phyloP scores from a whole-genome alignment of 2,888 invertebrate species.

The Caenorhabditis doughertyi region DNA sequence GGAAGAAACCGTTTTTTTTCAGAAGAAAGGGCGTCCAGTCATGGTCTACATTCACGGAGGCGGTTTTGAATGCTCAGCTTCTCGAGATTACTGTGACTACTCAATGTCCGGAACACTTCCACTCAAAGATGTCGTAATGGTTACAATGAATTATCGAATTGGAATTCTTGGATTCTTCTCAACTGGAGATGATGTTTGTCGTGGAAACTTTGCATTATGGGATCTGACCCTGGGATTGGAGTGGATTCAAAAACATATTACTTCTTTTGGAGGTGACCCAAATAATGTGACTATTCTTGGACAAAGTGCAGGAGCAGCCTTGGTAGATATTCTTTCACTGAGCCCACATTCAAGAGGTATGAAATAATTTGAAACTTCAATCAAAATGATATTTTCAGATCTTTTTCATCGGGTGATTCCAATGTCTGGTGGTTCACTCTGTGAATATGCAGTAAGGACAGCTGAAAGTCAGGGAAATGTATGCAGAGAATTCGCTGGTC shows the following conservation, averaged over 20 bases:
- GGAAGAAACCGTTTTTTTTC: conserved; percentile 34
- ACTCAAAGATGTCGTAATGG: conserved; percentile 74
- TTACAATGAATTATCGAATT: conserved; percentile 76
- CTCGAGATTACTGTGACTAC: conserved; percentile 32
- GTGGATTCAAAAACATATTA: conserved; percentile 80
- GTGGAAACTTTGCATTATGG: conserved; percentile 78
- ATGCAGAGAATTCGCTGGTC: conserved; percentile 20
- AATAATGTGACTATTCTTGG: conserved; percentile 80
- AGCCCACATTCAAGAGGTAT: conserved; percentile 71
- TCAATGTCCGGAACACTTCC: conserved; percentile 69
- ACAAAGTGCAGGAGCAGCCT: conserved; percentile 76
- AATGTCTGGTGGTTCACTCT: conserved; percentile 71
- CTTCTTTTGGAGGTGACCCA: conserved; percentile 78
- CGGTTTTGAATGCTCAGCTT: conserved; percentile 32
- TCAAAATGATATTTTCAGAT: conserved; percentile 45
- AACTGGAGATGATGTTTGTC: conserved; percentile 60
- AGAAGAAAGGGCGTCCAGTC: conserved; percentile 62
- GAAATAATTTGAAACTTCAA: neutral
- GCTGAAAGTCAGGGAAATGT: conserved; percentile 31
- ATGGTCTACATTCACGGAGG: conserved; percentile 47
- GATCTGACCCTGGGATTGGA: conserved; percentile 78
- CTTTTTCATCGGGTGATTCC: conserved; percentile 72
- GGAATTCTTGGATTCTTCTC: conserved; percentile 75
- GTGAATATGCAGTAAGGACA: conserved; percentile 66
- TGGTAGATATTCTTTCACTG: conserved; percentile 68